Evolutionary conservation across 2,797 vertebrate species (phyloP).

Genomic region (Threskiornis aethiopicus): DNA sequence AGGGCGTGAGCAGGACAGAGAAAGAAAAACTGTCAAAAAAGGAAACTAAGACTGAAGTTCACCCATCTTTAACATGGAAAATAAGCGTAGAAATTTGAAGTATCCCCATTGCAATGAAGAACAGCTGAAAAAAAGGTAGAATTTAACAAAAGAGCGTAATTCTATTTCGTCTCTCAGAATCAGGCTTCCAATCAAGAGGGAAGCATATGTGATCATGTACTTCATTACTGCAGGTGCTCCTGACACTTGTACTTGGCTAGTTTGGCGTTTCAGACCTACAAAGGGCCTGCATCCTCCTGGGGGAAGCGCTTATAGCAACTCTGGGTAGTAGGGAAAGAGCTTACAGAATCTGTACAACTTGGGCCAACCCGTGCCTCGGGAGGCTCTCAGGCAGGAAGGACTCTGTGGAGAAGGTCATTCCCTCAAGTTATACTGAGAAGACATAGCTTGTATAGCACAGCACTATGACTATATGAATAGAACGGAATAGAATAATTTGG

Average conservation of each 20-base stretch:
- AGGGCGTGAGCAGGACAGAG: background rate
- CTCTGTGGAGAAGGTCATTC: background rate
- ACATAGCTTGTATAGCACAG: background rate
- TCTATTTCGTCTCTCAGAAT: background rate
- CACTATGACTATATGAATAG: background rate
- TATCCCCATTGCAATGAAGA: background rate
- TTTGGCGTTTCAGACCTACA: background rate
- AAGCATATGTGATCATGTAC: background rate
- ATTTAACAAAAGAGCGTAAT: background rate
- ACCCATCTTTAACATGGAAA: background rate
- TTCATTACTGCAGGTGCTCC: background rate
- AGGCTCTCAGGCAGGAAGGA: background rate
- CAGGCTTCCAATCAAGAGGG: background rate
- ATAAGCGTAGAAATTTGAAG: background rate
- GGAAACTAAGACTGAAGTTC: background rate
- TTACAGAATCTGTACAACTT: background rate
- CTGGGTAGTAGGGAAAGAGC: background rate
- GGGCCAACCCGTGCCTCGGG: background rate
- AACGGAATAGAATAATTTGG: background rate
- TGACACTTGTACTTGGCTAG: background rate
- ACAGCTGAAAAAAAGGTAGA: background rate
- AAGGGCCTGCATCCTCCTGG: background rate
- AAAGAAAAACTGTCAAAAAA: background rate
- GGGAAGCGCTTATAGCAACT: background rate
- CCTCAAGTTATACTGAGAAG: background rate